Conservation (phyloP, 2,888 invertebrate genomes). For the Philopedon plagiatum region DNA sequence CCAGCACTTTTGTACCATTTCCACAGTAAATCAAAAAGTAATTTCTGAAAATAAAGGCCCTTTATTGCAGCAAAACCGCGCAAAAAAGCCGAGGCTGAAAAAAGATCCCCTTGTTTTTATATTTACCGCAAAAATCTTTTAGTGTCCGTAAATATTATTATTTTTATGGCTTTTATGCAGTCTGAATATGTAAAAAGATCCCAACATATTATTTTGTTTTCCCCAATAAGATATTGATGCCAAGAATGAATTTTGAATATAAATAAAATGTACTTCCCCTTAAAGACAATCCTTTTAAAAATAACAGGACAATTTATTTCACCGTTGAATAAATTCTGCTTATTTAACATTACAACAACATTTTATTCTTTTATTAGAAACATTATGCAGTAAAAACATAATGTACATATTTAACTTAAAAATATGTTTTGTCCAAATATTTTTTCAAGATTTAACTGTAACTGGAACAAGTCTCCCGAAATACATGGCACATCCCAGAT, state of each 20-base stretch:
- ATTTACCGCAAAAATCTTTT: constrained; percentile 33
- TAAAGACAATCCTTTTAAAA: not conserved
- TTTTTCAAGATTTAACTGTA: too few species aligned
- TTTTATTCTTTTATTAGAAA: too few species aligned
- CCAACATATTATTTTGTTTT: constrained; percentile 17
- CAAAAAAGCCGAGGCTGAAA: constrained; percentile 2
- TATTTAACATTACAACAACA: too few species aligned
- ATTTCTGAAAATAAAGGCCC: constrained; percentile 21
- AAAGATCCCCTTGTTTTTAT: constrained; percentile 23
- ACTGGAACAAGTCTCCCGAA: too few species aligned
- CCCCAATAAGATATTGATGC: constrained; percentile 8
- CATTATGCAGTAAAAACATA: too few species aligned
- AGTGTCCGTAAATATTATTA: constrained; percentile 34
- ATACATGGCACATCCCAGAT: too few species aligned
- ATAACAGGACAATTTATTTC: not conserved
- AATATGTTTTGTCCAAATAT: too few species aligned
- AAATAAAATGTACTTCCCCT: not conserved
- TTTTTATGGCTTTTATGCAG: constrained; percentile 25
- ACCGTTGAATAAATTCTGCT: too few species aligned
- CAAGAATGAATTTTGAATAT: constrained; percentile 16
- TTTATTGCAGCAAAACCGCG: constrained; percentile 10
- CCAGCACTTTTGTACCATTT: not conserved
- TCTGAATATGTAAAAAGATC: constrained; percentile 24
- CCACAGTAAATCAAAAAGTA: constrained; percentile 25
- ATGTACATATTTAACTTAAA: too few species aligned